Percentiles rank a stretch among this genome's conserved stretches.
phyloP scores from a whole-genome alignment of 2,797 vertebrate species.

The Alectoris magna region DNA sequence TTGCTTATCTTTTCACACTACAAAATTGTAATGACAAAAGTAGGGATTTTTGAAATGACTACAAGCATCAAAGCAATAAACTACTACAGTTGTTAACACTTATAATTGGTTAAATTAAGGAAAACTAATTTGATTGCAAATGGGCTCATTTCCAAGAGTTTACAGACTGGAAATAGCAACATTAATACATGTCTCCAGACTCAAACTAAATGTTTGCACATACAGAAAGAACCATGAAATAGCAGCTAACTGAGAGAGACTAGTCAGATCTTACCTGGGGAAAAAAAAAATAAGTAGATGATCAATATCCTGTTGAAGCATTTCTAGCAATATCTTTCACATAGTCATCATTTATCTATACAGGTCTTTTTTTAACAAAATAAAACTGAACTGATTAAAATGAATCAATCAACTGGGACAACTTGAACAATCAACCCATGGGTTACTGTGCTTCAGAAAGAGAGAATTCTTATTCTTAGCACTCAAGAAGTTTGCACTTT shows the following conservation, averaged over 20 bases:
- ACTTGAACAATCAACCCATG: not conserved
- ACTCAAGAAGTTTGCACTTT: not conserved
- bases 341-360: not conserved
- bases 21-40: constrained; percentile 22
- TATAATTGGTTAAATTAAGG: not conserved
- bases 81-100: not conserved
- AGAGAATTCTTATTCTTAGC: not conserved
- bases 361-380: not conserved
- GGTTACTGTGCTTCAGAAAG: not conserved
- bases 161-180: not conserved
- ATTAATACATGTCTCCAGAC: not conserved
- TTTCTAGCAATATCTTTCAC: not conserved
- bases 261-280: not conserved
- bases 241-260: not conserved
- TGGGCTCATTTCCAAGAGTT: not conserved
- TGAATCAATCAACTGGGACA: not conserved
- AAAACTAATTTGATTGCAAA: not conserved
- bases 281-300: not conserved
- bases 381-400: not conserved
- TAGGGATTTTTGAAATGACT: not conserved
- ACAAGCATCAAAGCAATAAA: not conserved
- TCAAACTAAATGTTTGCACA: not conserved
- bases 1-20: not conserved
- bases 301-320: not conserved
- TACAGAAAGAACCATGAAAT: not conserved